Evolutionary conservation across 1,140 invertebrate genomes (phyloP).

Genomic region (Drosophila chauvacae): DNA sequence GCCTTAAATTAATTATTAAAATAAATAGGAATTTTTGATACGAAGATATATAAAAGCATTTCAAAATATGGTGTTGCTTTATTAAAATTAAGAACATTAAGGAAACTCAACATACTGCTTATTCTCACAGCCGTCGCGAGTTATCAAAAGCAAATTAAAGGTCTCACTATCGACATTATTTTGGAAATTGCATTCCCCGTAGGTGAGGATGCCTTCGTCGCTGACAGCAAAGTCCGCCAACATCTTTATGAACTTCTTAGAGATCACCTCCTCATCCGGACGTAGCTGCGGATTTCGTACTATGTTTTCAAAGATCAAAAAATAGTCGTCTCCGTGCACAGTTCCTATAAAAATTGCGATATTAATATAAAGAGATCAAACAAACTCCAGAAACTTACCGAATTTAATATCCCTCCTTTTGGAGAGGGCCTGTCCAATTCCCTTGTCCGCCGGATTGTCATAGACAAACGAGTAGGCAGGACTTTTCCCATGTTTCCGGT

Average conservation of each 20-base stretch:
- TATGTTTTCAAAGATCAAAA: constrained; percentile 48
- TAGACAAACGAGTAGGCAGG: constrained; percentile 61
- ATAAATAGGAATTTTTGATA: background rate
- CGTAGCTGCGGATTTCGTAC: background rate
- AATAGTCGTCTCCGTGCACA: constrained; percentile 67
- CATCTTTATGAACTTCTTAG: constrained; percentile 58
- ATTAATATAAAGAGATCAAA: background rate
- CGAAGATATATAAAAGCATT: background rate
- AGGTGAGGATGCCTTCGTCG: constrained; percentile 15
- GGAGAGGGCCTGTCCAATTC: constrained; percentile 34
- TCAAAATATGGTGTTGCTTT: background rate
- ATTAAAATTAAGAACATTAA: constrained; percentile 6
- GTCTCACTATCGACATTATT: constrained; percentile 31
- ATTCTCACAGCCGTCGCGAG: constrained; percentile 18
- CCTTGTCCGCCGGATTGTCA: constrained; percentile 59
- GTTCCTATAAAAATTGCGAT: constrained; percentile 34
- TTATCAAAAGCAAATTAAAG: constrained; percentile 26
- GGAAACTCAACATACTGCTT: constrained; percentile 30
- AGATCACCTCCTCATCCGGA: constrained; percentile 48
- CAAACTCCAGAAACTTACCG: constrained; percentile 19
- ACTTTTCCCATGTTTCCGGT: constrained; percentile 31
- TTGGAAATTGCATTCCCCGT: constrained; percentile 21
- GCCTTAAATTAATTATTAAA: background rate
- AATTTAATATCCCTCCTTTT: constrained; percentile 47
- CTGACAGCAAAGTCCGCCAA: constrained; percentile 42